Evolutionary conservation across 1,140 invertebrate genomes (phyloP).

Genomic region (Drosophila mauritiana): DNA sequence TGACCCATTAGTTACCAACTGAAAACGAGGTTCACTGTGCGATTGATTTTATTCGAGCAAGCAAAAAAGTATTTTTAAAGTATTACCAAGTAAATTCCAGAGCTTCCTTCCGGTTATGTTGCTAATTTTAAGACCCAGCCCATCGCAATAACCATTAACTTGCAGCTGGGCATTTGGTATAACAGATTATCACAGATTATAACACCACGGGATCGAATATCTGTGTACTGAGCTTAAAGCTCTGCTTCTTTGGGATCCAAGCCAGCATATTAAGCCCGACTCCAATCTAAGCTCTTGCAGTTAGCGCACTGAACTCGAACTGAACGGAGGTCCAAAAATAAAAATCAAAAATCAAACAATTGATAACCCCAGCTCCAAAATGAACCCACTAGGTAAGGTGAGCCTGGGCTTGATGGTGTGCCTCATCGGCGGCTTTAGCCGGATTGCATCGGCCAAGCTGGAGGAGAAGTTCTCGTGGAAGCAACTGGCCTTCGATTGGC

Average conservation of each 20-base stretch:
- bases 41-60: slow-evolving; percentile 7
- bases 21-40: slow-evolving; percentile 26
- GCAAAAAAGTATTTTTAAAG: slow-evolving; percentile 29
- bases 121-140: slow-evolving; percentile 38
- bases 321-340: slow-evolving; percentile 16
- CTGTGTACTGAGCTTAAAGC: slow-evolving; percentile 30
- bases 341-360: not conserved
- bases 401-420: slow-evolving; percentile 51
- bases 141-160: slow-evolving; percentile 4
- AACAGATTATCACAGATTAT: slow-evolving; percentile 52
- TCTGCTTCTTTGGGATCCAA: not conserved
- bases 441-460: slow-evolving; percentile 72
- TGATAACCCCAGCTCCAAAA: slow-evolving; percentile 9
- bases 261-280: slow-evolving; percentile 67
- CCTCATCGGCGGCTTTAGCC: slow-evolving; percentile 48
- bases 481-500: slow-evolving; percentile 89
- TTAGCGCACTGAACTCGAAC: slow-evolving; percentile 51
- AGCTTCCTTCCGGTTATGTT: slow-evolving; percentile 43
- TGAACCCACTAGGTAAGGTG: slow-evolving; percentile 45
- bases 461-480: slow-evolving; percentile 89
- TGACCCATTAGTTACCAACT: not conserved
- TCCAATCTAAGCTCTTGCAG: slow-evolving; percentile 39
- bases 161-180: slow-evolving; percentile 22
- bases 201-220: not conserved
- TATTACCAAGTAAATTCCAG: slow-evolving; percentile 5